These are phyloP conservation scores for Pardalotus punctatus DNA, from an alignment of 2,113 vertebrate species.

Conservation along the genomic window DNA sequence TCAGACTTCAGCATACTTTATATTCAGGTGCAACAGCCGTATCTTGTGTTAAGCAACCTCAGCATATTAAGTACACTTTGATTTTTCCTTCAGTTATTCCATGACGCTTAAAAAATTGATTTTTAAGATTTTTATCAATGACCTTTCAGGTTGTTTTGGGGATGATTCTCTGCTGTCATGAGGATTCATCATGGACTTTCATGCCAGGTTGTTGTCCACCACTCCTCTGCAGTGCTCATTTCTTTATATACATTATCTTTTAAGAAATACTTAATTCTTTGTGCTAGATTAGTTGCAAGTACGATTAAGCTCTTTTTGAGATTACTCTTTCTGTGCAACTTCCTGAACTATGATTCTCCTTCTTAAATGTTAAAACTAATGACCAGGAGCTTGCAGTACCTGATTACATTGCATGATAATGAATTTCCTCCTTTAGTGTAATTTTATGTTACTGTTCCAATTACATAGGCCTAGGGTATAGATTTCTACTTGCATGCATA, in stretches of 20 bases:
- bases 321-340: background rate
- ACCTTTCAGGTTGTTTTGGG: constrained; percentile 29
- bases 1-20: constrained; percentile 36
- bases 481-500: background rate
- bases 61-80: constrained; percentile 69
- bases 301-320: background rate
- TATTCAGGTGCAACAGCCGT: constrained; percentile 60
- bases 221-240: background rate
- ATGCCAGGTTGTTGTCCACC: background rate
- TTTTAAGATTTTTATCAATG: constrained; percentile 51
- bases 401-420: constrained; percentile 20
- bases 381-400: background rate
- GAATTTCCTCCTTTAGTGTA: background rate
- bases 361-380: background rate
- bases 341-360: background rate
- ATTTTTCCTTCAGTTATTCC: constrained; percentile 69
- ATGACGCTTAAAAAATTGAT: constrained; percentile 36
- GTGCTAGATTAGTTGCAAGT: background rate
- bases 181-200: background rate
- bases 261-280: constrained; percentile 8
- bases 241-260: background rate
- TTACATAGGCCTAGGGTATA: background rate
- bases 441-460: background rate
- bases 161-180: constrained; percentile 30
- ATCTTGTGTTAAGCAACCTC: constrained; percentile 52